Base-by-base conservation (phyloP, 2,113 vertebrate species). In the Oryzias melastigma region DNA sequence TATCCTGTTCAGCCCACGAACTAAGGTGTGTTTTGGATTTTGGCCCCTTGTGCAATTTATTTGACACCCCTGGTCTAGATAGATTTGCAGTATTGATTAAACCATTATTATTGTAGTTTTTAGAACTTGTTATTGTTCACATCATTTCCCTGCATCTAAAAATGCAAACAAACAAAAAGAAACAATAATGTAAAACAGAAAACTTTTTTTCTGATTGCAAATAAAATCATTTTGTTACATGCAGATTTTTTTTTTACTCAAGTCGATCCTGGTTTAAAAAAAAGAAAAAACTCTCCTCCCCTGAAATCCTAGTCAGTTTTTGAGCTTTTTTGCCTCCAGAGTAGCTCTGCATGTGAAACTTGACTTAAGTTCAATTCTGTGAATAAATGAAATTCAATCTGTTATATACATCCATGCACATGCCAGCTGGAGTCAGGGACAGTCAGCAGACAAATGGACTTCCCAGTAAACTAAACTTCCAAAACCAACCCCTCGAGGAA, bases 351-450 rank as follows among this genome's bases (percentile, higher is more conserved):
- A 43, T 64, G 45, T 22, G n/a, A 71, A 45, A 69, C 58, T 46
- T 41, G 58, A 65, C 42, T 55, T 14, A 59, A 68, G 41, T 65
- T 80, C 41, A 49, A 58, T 42, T 78, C 82, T 67, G 72, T 65
- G 57, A 57, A 45, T 84, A 42, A 85, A 84, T 87, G 80, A 78
- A 82, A 87, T 79, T 66, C 85, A 83, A 81, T 84, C 80, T 87
- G 82, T 65, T 70, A 15, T 51, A 20, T 52, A 14, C 76, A 71
- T 58, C 43, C 67, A 65, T 71, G 58, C 66, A 65, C 71, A 72
- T 75, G 75, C 73, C 82, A 83, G 77, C 80, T 77, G 82, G 78
- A 83, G 60, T 81, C 77, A 72, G 75, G 75, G 80, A 78, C 77
- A 58, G 72, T 70, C 25, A 16, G 66, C 56, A 61, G 77, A 82